Percentiles rank a stretch among this genome's conserved stretches.
phyloP scores from a whole-genome alignment of 2,113 vertebrate genomes.

The Amphilophus citrinellus region DNA sequence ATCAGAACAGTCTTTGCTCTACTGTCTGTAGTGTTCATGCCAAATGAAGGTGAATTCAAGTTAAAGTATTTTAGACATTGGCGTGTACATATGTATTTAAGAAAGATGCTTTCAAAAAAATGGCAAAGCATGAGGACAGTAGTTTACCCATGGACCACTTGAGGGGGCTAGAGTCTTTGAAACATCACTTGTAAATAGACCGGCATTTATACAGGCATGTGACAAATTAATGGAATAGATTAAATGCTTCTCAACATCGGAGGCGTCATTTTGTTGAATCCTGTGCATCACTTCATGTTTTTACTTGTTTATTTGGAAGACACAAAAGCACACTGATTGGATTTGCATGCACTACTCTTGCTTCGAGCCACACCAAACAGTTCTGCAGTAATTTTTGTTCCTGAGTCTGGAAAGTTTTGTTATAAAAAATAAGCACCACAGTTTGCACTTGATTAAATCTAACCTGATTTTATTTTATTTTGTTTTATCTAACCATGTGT shows the following conservation, averaged over 20 bases:
- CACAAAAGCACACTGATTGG: no score
- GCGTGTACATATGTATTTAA: background rate
- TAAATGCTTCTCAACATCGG: background rate
- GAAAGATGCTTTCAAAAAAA: background rate
- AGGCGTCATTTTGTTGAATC: background rate
- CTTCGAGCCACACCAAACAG: no score
- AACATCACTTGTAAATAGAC: background rate
- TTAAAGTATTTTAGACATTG: background rate
- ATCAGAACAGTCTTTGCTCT: background rate
- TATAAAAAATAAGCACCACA: no score
- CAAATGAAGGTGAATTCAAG: background rate
- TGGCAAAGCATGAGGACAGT: background rate
- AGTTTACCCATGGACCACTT: background rate
- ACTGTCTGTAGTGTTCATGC: background rate
- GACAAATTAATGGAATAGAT: background rate
- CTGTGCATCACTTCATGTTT: background rate
- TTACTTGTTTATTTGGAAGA: background rate
- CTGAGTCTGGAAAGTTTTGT: no score
- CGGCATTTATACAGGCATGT: background rate
- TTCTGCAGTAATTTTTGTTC: no score
- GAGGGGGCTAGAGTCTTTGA: background rate
- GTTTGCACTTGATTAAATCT: no score
- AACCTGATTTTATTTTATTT: background rate
- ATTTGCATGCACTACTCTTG: no score
- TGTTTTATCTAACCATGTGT: background rate